Conservation (phyloP, 2,888 invertebrate genomes). For the Drosophila anomalata region DNA sequence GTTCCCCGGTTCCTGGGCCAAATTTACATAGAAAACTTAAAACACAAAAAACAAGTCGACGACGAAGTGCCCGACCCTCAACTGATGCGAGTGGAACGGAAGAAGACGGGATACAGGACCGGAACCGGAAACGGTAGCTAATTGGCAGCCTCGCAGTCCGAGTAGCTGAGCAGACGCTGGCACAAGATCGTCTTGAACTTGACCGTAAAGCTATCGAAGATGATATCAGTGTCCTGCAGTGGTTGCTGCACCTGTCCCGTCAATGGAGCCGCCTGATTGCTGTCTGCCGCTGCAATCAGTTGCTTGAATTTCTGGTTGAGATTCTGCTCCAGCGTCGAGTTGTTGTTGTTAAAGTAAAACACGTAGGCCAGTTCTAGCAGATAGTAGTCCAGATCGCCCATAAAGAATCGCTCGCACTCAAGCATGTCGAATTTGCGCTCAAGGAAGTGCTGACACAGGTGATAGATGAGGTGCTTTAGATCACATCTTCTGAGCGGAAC, state of each 20-base stretch:
- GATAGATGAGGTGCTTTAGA: slow-evolving; percentile 83
- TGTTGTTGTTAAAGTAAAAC: slow-evolving; percentile 83
- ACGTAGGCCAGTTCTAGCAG: slow-evolving; percentile 83
- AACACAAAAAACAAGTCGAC: slow-evolving; percentile 30
- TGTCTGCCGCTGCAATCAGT: slow-evolving; percentile 71
- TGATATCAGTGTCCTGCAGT: slow-evolving; percentile 82
- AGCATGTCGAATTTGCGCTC: slow-evolving; percentile 80
- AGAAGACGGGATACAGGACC: slow-evolving; percentile 17
- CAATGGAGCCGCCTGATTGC: slow-evolving; percentile 58
- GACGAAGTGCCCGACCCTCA: slow-evolving; percentile 44
- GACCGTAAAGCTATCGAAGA: slow-evolving; percentile 83
- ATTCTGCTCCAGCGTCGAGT: slow-evolving; percentile 81
- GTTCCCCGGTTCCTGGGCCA: slow-evolving; percentile 28
- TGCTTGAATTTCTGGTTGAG: slow-evolving; percentile 82
- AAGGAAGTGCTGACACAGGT: slow-evolving; percentile 82
- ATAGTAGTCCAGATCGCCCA: slow-evolving; percentile 83
- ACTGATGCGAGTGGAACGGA: slow-evolving; percentile 42
- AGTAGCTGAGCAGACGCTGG: slow-evolving; percentile 82
- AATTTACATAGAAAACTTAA: slow-evolving; percentile 47
- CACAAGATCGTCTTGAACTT: slow-evolving; percentile 84
- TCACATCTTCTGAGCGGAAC: slow-evolving; percentile 83
- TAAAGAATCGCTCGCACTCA: slow-evolving; percentile 83
- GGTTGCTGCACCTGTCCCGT: slow-evolving; percentile 60
- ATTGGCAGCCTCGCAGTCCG: slow-evolving; percentile 68
- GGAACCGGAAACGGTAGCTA: slow-evolving; percentile 39